Percentiles rank a stretch among this genome's conserved stretches.
Conservation (phyloP, 2,888 invertebrate genomes). For the Diaprepes abbreviatus region DNA sequence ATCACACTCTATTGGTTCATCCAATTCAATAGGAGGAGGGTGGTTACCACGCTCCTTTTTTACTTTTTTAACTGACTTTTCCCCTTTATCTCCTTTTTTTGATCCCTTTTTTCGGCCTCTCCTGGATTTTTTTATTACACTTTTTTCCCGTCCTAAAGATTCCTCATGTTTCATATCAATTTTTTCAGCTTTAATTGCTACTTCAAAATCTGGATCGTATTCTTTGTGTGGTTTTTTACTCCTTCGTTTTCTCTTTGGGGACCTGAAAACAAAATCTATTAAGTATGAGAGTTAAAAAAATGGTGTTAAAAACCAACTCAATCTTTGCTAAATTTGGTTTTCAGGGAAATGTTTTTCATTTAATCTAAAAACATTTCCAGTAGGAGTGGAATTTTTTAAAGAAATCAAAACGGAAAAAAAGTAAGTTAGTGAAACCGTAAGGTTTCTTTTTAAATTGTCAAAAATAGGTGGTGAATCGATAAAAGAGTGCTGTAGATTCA, state of each 20-base stretch:
- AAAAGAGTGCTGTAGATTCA: too few relatives aligned
- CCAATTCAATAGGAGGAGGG: slow-evolving; percentile 57
- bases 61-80: slow-evolving; percentile 22
- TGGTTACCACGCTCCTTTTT: slow-evolving; percentile 49
- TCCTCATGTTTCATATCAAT: slow-evolving; percentile 3
- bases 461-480: too few relatives aligned
- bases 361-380: too few relatives aligned
- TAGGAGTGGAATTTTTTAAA: too few relatives aligned
- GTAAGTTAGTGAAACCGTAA: too few relatives aligned
- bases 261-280: slow-evolving; percentile 33
- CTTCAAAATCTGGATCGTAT: slow-evolving; percentile 37
- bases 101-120: slow-evolving; percentile 29
- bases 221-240: slow-evolving; percentile 8
- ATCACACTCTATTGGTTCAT: slow-evolving; percentile 68
- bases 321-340: too few relatives aligned
- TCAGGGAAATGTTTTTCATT: too few relatives aligned
- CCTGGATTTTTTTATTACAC: slow-evolving; percentile 23
- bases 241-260: slow-evolving; percentile 18
- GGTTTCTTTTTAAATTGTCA: too few relatives aligned
- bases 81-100: slow-evolving; percentile 14
- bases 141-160: background rate
- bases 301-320: too few relatives aligned
- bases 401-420: too few relatives aligned
- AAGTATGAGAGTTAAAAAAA: background rate
- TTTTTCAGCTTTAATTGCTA: slow-evolving; percentile 24